phyloP scores from a whole-genome alignment of 1,140 invertebrate genomes.

The Amyelois transitella region DNA sequence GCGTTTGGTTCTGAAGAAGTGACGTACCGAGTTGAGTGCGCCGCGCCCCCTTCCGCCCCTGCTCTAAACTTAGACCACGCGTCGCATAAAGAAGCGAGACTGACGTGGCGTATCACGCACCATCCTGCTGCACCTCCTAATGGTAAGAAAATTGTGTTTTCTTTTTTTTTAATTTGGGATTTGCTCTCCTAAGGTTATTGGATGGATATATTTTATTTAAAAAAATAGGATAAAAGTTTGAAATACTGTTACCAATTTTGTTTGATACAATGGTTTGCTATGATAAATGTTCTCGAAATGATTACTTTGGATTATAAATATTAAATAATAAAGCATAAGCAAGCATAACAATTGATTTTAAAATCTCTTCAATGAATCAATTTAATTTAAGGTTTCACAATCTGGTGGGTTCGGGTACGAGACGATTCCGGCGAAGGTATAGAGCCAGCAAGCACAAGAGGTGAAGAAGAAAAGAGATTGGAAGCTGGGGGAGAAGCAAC shows the following conservation, averaged over 20 bases:
- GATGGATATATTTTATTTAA: too few species aligned
- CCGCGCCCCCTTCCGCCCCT: constrained; percentile 80
- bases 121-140: constrained; percentile 54
- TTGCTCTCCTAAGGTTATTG: too few species aligned
- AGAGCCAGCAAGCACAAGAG: constrained; percentile 36
- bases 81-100: constrained; percentile 43
- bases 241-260: too few species aligned
- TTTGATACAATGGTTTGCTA: too few species aligned
- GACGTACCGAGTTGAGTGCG: constrained; percentile 81
- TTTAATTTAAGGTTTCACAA: constrained; percentile 43
- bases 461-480: constrained; percentile 49
- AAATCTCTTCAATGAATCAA: too few species aligned
- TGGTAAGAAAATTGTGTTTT: constrained; percentile 24
- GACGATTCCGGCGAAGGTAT: constrained; percentile 45
- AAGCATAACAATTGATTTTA: too few species aligned
- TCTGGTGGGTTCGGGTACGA: constrained; percentile 55
- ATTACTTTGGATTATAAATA: too few species aligned
- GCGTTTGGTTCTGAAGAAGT: constrained; percentile 84
- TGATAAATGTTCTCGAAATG: too few species aligned
- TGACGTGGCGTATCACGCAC: constrained; percentile 50
- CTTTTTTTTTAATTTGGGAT: too few species aligned
- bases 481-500: constrained; percentile 53
- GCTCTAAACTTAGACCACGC: constrained; percentile 61
- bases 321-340: neutral
- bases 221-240: too few species aligned